These are phyloP conservation scores for Desoria tigrina DNA, from an alignment of 2,888 invertebrate species.

Conservation along the genomic window DNA sequence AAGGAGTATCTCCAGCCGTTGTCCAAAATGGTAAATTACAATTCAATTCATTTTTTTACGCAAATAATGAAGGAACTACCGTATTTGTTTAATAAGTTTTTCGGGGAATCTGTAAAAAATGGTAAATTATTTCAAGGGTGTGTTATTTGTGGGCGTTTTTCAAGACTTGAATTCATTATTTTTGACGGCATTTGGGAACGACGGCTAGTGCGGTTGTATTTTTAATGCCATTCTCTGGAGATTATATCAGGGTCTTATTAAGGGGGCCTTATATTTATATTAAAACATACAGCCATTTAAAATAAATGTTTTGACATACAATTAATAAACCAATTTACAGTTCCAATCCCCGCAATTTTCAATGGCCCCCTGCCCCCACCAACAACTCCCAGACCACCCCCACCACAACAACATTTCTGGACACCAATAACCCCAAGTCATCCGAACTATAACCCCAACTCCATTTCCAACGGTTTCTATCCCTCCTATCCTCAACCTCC, in stretches of 20 bases:
- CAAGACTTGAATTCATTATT: no score
- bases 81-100: no score
- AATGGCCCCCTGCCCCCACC: slow-evolving; percentile 1
- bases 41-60: no score
- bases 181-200: no score
- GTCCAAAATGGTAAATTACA: slow-evolving; percentile 37
- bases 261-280: neutral
- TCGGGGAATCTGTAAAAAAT: no score
- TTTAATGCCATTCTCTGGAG: no score
- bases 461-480: neutral
- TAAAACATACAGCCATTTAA: neutral
- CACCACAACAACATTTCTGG: neutral
- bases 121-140: no score
- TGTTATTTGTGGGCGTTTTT: no score
- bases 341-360: slow-evolving; percentile 38
- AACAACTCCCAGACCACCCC: slow-evolving; percentile 11
- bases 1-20: slow-evolving; percentile 39
- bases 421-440: neutral
- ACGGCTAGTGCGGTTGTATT: no score
- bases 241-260: no score
- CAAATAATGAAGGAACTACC: neutral
- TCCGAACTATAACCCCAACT: slow-evolving; percentile 6
- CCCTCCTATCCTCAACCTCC: neutral
- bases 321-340: slow-evolving; percentile 12
- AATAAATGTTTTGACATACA: neutral